A percentile compares a stretch with the other conserved stretches of the same genome.
These are phyloP conservation scores for Seladonia tumulorum DNA, from an alignment of 2,888 invertebrate species.

Conservation along the genomic window DNA sequence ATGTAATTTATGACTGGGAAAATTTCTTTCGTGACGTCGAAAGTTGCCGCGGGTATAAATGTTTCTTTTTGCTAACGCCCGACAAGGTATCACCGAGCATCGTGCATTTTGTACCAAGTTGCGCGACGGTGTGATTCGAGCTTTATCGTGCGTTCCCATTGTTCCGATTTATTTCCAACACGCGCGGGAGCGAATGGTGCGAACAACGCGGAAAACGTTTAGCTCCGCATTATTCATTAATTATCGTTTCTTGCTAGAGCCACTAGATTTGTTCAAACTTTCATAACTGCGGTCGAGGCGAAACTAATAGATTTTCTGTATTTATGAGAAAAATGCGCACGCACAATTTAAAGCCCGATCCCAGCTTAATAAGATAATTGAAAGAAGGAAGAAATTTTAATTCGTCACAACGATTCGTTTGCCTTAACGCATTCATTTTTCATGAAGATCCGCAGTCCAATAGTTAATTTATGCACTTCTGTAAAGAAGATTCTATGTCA, in stretches of 20 bases:
- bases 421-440: too few relatives aligned
- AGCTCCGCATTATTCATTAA: background rate
- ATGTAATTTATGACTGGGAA: conserved; percentile 4
- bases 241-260: background rate
- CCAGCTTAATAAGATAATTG: too few relatives aligned
- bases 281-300: too few relatives aligned
- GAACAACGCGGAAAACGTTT: background rate
- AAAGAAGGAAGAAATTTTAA: too few relatives aligned
- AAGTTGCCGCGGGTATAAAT: background rate
- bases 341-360: too few relatives aligned
- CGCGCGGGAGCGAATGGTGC: background rate
- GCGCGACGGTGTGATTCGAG: background rate
- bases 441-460: background rate
- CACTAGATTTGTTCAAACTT: too few relatives aligned
- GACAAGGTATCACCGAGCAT: background rate
- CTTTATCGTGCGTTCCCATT: background rate
- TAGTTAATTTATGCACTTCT: background rate
- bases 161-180: background rate
- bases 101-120: background rate
- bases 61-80: background rate
- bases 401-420: too few relatives aligned
- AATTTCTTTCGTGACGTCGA: conserved; percentile 10
- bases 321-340: too few relatives aligned
- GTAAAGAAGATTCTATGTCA: too few relatives aligned
- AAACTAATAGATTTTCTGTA: too few relatives aligned